These are phyloP conservation scores for Morone chrysops DNA, from an alignment of 2,113 vertebrate species.

Conservation along the genomic window DNA sequence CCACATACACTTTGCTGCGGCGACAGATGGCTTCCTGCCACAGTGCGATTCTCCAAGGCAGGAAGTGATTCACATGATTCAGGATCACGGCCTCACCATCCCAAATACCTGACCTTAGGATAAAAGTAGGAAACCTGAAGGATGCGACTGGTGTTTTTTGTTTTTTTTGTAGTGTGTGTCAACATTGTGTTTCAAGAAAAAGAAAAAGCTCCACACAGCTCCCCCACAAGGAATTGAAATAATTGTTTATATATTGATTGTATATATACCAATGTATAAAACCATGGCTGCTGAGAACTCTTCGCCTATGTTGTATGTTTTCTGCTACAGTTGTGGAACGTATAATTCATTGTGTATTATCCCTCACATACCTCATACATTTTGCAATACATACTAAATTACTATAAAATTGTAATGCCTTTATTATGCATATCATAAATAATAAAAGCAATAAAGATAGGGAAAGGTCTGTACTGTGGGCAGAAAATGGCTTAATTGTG, in stretches of 20 bases:
- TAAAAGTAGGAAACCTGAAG: not conserved
- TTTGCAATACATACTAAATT: not conserved
- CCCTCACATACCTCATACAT: not conserved
- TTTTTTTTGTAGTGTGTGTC: not conserved
- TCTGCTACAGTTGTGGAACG: too few relatives aligned
- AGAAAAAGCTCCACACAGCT: not conserved
- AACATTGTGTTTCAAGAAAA: not conserved
- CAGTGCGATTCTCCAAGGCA: not conserved
- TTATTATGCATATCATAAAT: not conserved
- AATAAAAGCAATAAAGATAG: too few relatives aligned
- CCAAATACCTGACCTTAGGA: not conserved
- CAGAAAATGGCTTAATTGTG: not conserved
- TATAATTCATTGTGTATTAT: not conserved
- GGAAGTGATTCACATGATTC: not conserved
- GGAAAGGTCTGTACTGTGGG: not conserved
- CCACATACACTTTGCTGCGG: slow-evolving; percentile 32
- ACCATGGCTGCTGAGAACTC: too few relatives aligned
- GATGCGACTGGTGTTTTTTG: not conserved
- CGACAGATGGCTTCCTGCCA: slow-evolving; percentile 42
- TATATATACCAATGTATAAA: too few relatives aligned
- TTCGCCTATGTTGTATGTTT: too few relatives aligned
- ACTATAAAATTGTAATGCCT: not conserved
- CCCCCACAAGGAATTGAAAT: not conserved
- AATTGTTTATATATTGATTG: not conserved
- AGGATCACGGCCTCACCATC: not conserved